These are phyloP conservation scores for Empidonax alnorum DNA, from an alignment of 2,113 vertebrate genomes.

Conservation along the genomic window DNA sequence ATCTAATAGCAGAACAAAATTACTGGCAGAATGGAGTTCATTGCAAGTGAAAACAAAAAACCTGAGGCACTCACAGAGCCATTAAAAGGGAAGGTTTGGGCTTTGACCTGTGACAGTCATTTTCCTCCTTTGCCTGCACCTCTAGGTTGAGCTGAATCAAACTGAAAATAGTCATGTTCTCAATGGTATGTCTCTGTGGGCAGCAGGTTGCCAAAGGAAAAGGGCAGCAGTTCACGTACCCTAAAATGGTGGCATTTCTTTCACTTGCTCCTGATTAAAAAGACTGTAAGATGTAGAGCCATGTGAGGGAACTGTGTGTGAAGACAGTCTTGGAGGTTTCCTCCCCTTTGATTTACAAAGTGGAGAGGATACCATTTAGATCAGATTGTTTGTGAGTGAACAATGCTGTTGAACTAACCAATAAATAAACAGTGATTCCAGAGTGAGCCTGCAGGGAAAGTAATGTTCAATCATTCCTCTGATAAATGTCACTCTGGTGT, in stretches of 20 bases:
- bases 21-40: background rate
- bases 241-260: background rate
- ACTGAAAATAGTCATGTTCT: background rate
- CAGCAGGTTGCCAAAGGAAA: background rate
- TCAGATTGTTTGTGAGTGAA: background rate
- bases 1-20: slow-evolving; percentile 37
- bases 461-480: background rate
- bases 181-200: background rate
- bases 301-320: background rate
- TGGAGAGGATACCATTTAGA: background rate
- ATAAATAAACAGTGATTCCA: background rate
- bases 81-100: slow-evolving; percentile 18
- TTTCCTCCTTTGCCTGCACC: slow-evolving; percentile 1
- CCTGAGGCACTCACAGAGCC: background rate
- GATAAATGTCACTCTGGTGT: background rate
- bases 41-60: slow-evolving; percentile 44
- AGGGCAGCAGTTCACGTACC: background rate
- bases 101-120: slow-evolving; percentile 17
- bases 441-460: background rate
- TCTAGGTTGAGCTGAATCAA: slow-evolving; percentile 1
- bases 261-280: background rate
- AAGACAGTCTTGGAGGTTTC: background rate
- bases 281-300: background rate
- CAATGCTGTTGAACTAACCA: background rate
- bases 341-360: background rate